Evolutionary conservation across 1,140 invertebrate genomes (phyloP).

Genomic region (Medauroidea extradentata): DNA sequence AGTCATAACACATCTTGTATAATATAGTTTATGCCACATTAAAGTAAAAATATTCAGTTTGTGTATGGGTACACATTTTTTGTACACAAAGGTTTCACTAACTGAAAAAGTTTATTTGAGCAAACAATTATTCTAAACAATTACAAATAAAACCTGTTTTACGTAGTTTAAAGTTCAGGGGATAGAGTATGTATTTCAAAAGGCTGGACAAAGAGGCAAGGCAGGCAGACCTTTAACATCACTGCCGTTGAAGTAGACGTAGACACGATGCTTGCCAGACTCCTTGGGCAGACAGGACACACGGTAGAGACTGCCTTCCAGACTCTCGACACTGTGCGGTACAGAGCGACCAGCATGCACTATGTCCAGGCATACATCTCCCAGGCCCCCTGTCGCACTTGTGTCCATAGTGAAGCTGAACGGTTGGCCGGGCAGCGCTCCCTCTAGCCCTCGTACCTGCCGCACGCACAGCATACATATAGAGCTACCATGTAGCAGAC

Average conservation of each 20-base stretch:
- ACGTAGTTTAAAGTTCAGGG: too few species aligned
- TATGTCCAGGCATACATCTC: constrained; percentile 84
- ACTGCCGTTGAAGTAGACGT: constrained; percentile 92
- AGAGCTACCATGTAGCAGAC: too few species aligned
- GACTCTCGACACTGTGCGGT: constrained; percentile 77
- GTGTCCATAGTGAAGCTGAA: constrained; percentile 81
- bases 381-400: constrained; percentile 77
- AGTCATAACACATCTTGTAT: too few species aligned
- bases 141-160: too few species aligned
- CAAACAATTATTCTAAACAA: too few species aligned
- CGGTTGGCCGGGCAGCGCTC: constrained; percentile 70
- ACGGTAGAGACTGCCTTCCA: constrained; percentile 75
- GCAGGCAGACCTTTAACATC: constrained; percentile 90
- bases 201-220: too few species aligned
- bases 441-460: constrained; percentile 63
- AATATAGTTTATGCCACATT: too few species aligned
- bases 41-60: too few species aligned
- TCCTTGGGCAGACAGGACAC: constrained; percentile 86
- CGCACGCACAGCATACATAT: constrained; percentile 9
- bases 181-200: too few species aligned
- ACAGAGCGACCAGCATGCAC: constrained; percentile 61
- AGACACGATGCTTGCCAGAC: constrained; percentile 87
- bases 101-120: too few species aligned
- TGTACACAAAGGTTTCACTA: too few species aligned
- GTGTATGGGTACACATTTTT: too few species aligned